Base-by-base conservation (phyloP, 2,797 vertebrate species). In the Tokudaia muenninki region DNA sequence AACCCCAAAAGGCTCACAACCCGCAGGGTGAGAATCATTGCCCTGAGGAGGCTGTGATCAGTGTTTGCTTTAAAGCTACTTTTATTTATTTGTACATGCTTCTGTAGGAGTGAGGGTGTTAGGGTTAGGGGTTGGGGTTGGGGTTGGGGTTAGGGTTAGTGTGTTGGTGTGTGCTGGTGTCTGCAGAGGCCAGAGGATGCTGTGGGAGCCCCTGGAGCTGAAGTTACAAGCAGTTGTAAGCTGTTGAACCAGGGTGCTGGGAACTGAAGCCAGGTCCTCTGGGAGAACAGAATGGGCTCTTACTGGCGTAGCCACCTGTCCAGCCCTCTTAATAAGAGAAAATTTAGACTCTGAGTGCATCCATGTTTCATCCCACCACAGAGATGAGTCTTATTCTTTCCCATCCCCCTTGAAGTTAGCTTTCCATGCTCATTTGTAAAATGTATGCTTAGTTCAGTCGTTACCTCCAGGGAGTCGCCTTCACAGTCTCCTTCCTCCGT, bases 401-500 rank as follows among this genome's bases (percentile, higher is more conserved):
- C 5, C 4, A 0, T 11, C 6, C 31, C 11, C 41, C 26, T 41
- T 31, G 59, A 41, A n/a, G 61, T 34, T 63, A 72, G 6, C 63
- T 94, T 92, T 65, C 87, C 81, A 81, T 44, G 41, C 57, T 80
- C 37, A 4, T 57, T 87, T 72, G 50, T 29, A 37, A 31, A 74
- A 13, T 7, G 7, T 31, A 5, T n/a, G 50, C 19, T 57, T 29
- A 12, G 29, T 57, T 3, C 0, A 74, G 63, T 7, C 12, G 74
- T 97, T 98, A 99, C 99, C 99, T 99, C 99, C 94, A 99, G 98
- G 78, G 99, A 99, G n/a, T 99, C 99, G 3, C 98, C 96, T 90
- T 99, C 99, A 96, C 99, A 99, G 72, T 99, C 99, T 3, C 99
- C 99, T 96, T 99, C 99, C 77, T 99, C 99, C 0, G 99, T 98